Evolutionary conservation across 2,797 vertebrate genomes (phyloP), one percentile per base, ranked within the genome.

Genomic region (Ammospiza maritima): DNA sequence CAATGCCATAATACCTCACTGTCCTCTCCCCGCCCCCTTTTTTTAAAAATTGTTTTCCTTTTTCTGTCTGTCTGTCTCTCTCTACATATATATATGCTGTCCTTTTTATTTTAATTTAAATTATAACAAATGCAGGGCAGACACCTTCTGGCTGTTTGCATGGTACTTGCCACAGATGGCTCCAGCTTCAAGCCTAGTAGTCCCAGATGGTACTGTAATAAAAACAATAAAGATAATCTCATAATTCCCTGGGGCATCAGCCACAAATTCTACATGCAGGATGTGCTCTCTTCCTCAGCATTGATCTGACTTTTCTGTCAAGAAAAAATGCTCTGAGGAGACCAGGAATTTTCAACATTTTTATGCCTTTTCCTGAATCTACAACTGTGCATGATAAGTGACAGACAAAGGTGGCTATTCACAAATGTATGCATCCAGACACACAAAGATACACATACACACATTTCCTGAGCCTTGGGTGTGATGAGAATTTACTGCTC

Each of bases 141-240:
- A 75, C 34, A 57, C 34, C 66, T 81, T 64, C 77, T 78, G 87
- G 66, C 42, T 80, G 40, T 89, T 94, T 95, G 60, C 78, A 53
- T 73, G 48, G 38, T 36, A 34, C 53, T 82, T 88, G 78, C 57
- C 57, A 83, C 69, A 92, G 77, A 93, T 78, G 70, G 74, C 60
- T 92, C 30, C 64, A 79, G 48, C 84, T 90, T 7, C 53, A 76
- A 70, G 62, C 40, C 36, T 57, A 15, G 36, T 10, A 53, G 48
- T 85, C 94, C 58, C 90, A 95, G 92, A 89, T 90, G 83, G 76
- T 19, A 32, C 76, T 45, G 27, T 45, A 86, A 75, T 65, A 44
- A 36, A 90, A 90, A 66, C 36, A 82, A 38, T 67, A 79, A 70
- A 79, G 78, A 84, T 81, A 90, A 95, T 85, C 70, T 88, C 51